These are phyloP conservation scores for Pteruthius melanotis DNA, from an alignment of 2,113 vertebrate genomes.

Conservation along the genomic window DNA sequence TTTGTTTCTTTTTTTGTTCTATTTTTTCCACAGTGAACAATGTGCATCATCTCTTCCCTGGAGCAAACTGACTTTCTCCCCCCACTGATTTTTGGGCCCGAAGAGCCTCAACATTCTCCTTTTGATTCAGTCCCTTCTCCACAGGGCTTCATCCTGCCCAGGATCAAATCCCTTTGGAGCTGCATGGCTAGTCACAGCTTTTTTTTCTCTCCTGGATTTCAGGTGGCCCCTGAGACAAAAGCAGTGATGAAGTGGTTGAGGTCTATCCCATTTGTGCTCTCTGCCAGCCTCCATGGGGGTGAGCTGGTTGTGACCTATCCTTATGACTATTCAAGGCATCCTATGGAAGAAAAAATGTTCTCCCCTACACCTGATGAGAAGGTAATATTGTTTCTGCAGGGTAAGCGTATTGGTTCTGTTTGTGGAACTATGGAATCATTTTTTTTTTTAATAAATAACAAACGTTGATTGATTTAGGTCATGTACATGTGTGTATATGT, in stretches of 20 bases:
- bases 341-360: slow-evolving; percentile 86
- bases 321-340: slow-evolving; percentile 89
- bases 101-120: background rate
- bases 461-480: background rate
- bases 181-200: background rate
- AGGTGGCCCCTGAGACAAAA: slow-evolving; percentile 96
- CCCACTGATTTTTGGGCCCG: background rate
- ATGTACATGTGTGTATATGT: background rate
- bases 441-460: background rate
- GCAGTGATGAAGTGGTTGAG: slow-evolving; percentile 95
- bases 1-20: background rate
- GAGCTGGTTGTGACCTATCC: slow-evolving; percentile 96
- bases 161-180: background rate
- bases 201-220: background rate
- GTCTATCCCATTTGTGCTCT: slow-evolving; percentile 87
- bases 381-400: slow-evolving; percentile 67
- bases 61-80: background rate
- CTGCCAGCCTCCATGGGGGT: slow-evolving; percentile 93
- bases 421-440: background rate
- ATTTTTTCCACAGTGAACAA: background rate
- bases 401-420: accelerated
- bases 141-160: background rate
- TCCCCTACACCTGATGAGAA: slow-evolving; percentile 94
- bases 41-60: background rate
- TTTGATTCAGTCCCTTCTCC: background rate